A percentile compares a stretch with the other conserved stretches of the same genome.
phyloP scores from a whole-genome alignment of 2,113 vertebrate genomes.

The Gorsachius goisagi region DNA sequence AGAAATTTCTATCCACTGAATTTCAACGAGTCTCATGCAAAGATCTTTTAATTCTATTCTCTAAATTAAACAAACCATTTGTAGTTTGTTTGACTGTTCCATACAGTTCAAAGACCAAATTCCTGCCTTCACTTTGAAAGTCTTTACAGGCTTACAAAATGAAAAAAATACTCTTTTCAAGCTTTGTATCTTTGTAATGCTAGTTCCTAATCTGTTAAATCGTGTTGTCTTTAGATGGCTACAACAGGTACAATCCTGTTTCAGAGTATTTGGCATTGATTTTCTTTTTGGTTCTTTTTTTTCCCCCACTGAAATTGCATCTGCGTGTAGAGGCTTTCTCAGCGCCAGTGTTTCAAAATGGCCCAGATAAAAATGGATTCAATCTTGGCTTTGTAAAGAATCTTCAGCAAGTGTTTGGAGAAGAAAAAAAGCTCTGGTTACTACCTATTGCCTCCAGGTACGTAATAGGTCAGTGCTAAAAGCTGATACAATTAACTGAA shows the following conservation, averaged over 20 bases:
- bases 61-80: not conserved
- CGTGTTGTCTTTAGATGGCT: not conserved
- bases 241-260: not conserved
- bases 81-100: not conserved
- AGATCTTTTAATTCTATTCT: not conserved
- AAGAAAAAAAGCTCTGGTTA: conserved; percentile 89
- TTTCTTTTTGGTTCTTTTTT: not conserved
- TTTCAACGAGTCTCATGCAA: not conserved
- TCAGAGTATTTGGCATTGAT: not conserved
- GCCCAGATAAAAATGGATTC: conserved; percentile 94
- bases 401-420: conserved; percentile 93
- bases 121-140: not conserved
- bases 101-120: not conserved
- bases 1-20: not conserved
- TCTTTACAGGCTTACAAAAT: not conserved
- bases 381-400: conserved; percentile 88
- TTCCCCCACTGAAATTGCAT: not conserved
- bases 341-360: conserved; percentile 87
- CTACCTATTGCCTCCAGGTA: conserved; percentile 91
- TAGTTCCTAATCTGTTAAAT: not conserved
- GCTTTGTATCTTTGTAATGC: not conserved
- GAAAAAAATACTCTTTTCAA: not conserved
- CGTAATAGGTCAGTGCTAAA: conserved; percentile 8
- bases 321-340: conserved; percentile 89
- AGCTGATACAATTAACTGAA: not conserved